Percentiles rank a stretch among this genome's conserved stretches.
Conservation (phyloP, 2,888 invertebrate genomes). For the Hedya salicella region DNA sequence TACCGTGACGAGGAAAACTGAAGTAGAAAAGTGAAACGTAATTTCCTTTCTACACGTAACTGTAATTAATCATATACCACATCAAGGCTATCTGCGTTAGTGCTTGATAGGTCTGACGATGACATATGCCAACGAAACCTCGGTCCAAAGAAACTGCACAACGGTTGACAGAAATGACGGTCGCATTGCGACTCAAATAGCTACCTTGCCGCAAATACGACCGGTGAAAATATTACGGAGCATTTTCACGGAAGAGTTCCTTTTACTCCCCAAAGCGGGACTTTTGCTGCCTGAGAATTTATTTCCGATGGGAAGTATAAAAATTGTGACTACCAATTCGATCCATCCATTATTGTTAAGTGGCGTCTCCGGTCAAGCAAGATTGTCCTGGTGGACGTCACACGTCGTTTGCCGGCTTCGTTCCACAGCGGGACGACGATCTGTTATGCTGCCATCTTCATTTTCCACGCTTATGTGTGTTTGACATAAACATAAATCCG, state of each 20-base stretch:
- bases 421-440: conserved; percentile 10
- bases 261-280: conserved; percentile 11
- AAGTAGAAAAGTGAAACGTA: conserved; percentile 37
- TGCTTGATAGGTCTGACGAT: conserved; percentile 17
- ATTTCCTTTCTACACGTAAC: conserved; percentile 46
- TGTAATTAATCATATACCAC: conserved; percentile 54
- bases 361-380: conserved; percentile 16
- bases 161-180: conserved; percentile 18
- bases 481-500: conserved; percentile 25
- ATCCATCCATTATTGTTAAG: conserved; percentile 19
- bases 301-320: conserved; percentile 16
- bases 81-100: conserved; percentile 44
- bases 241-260: conserved; percentile 19
- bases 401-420: conserved; percentile 20
- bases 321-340: conserved; percentile 20
- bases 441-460: conserved; percentile 10
- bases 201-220: conserved; percentile 21
- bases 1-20: conserved; percentile 30
- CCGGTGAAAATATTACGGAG: conserved; percentile 17
- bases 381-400: conserved; percentile 2
- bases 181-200: conserved; percentile 30
- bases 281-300: conserved; percentile 10
- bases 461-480: conserved; percentile 25
- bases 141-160: conserved; percentile 22
- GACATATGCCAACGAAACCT: neutral